A percentile compares a stretch with the other conserved stretches of the same genome.
Conservation (phyloP, 2,113 vertebrate genomes). For the Platycercus adscitus region DNA sequence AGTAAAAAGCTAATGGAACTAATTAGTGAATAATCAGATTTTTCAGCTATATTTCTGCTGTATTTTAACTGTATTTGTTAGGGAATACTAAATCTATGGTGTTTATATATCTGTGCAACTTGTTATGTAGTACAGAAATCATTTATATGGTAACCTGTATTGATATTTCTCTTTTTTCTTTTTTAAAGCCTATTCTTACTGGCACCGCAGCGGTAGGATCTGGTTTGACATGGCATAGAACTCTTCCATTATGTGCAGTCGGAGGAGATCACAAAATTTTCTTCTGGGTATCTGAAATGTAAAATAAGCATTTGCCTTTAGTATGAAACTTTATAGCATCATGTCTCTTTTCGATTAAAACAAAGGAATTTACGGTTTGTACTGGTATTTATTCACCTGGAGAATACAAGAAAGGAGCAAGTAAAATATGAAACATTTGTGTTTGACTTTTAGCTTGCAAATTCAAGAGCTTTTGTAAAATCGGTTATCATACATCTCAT, state of each 20-base stretch:
- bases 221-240: slow-evolving; percentile 94
- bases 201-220: slow-evolving; percentile 88
- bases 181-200: slow-evolving; percentile 84
- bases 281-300: slow-evolving; percentile 98
- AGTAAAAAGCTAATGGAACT: background rate
- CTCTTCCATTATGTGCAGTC: slow-evolving; percentile 89
- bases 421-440: background rate
- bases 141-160: background rate
- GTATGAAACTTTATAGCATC: background rate
- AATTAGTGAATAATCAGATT: background rate
- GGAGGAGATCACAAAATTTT: slow-evolving; percentile 92
- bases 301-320: slow-evolving; percentile 46
- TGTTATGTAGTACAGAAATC: background rate
- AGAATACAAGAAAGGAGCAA: background rate
- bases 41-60: background rate
- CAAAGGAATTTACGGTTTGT: background rate
- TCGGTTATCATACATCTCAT: background rate
- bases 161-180: background rate
- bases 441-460: background rate
- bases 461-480: background rate
- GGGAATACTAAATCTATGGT: background rate
- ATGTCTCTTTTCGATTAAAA: background rate
- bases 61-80: background rate
- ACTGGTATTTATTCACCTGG: background rate
- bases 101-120: background rate